phyloP scores from a whole-genome alignment of 2,888 invertebrate species.

The Unio delphinus region DNA sequence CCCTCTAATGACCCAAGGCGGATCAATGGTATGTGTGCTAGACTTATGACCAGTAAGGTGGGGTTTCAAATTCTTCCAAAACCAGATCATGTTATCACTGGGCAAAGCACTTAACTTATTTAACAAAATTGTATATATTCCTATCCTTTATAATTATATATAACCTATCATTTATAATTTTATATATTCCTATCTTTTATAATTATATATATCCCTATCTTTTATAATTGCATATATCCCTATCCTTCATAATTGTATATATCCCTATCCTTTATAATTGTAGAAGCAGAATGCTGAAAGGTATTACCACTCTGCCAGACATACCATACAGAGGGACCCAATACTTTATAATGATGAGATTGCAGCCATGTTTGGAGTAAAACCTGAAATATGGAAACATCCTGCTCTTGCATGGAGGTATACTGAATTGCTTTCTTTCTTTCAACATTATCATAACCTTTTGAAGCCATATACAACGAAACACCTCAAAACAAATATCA shows the following conservation, averaged over 20 bases:
- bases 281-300: constrained; percentile 41
- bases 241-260: constrained; percentile 4
- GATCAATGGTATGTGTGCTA: too few species aligned
- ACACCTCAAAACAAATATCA: too few species aligned
- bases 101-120: too few species aligned
- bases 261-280: neutral
- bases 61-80: too few species aligned
- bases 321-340: constrained; percentile 67
- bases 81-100: too few species aligned
- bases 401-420: constrained; percentile 66
- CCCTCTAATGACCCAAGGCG: too few species aligned
- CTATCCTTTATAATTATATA: too few species aligned
- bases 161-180: neutral
- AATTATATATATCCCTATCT: constrained; percentile 17
- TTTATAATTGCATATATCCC: constrained; percentile 16
- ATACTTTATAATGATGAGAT: constrained; percentile 66
- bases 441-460: neutral
- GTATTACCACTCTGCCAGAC: constrained; percentile 60
- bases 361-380: constrained; percentile 61
- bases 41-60: too few species aligned
- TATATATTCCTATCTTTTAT: constrained; percentile 13
- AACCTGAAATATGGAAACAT: constrained; percentile 56
- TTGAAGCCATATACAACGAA: too few species aligned
- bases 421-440: neutral
- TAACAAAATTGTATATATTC: too few species aligned